These are phyloP conservation scores for Terebella lapidaria DNA, from an alignment of 2,888 invertebrate genomes.

Conservation along the genomic window DNA sequence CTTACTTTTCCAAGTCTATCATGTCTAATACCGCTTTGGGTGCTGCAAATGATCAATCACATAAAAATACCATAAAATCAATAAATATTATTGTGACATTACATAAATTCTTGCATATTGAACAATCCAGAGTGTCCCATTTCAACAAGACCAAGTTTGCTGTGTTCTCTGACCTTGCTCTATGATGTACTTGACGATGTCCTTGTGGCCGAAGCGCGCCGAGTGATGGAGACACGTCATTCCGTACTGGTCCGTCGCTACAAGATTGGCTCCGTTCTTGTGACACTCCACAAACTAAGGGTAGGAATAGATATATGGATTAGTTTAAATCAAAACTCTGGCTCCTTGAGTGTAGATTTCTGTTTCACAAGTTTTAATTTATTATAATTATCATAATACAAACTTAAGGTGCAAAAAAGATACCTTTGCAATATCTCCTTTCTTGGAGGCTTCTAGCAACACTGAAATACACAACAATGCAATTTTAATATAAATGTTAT, in stretches of 20 bases:
- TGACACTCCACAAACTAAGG: constrained; percentile 75
- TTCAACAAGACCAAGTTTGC: not conserved
- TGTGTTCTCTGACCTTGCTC: constrained; percentile 59
- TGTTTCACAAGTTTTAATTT: too few relatives aligned
- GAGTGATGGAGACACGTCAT: constrained; percentile 88
- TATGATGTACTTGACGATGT: constrained; percentile 82
- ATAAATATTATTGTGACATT: not conserved
- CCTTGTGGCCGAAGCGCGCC: constrained; percentile 80
- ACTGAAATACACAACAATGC: too few relatives aligned
- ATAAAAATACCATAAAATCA: not conserved
- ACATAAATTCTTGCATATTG: not conserved
- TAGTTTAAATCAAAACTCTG: not conserved
- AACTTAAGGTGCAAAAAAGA: not conserved
- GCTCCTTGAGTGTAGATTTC: too few relatives aligned
- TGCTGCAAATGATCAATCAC: constrained; percentile 55
- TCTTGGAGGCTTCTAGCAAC: constrained; percentile 48
- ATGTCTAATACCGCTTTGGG: constrained; percentile 79
- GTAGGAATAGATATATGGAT: not conserved
- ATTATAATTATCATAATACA: not conserved
- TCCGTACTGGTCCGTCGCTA: constrained; percentile 58
- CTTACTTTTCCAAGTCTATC: constrained; percentile 78
- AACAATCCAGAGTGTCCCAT: not conserved
- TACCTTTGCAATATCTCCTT: constrained; percentile 51
- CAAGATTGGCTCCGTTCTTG: constrained; percentile 62
- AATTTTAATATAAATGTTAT: too few relatives aligned